Base-by-base conservation (phyloP, 2,888 invertebrate genomes). In the Lycophotia porphyrea region DNA sequence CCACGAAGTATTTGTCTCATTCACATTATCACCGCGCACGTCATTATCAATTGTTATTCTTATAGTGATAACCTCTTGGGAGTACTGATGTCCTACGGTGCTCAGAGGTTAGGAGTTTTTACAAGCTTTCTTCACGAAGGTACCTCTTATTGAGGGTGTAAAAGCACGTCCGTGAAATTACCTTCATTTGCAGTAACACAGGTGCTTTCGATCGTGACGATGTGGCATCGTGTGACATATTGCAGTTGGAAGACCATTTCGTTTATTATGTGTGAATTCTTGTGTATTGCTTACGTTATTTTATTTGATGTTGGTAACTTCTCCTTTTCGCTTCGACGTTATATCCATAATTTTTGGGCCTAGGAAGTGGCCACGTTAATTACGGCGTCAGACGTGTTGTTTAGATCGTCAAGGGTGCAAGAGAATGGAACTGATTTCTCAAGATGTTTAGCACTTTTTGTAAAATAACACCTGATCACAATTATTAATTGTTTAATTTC, bases 1-100 rank as follows among this genome's bases (percentile, higher is more conserved):
- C 91, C n/a, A 31, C 15, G 1, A 47, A n/a, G 39, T 67, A 49
- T 71, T 76, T 78, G 74, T 63, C n/a, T 63, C n/a, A 34, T 9
- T 77, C 47, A 74, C 47, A 39, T 52, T 88, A 88, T 89, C 89
- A 49, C 34, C 36, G n/a, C 63, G 27, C 42, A 49, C 65, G 68
- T 49, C 64, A 74, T 74, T 89, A 88, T 89, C 82, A 69, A 63
- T 82, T 87, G 74, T 84, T 86, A 52, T 86, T 81, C n/a, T 78
- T 84, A 77, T 63, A 18, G 61, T 55, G 63, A 88, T 88, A 88
- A 88, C 86, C 85, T 84, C 70, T 81, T 47, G 71, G 7, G 39
- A 70, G 63, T 49, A 49, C 13, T 76, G 60, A 72, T 78, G 67
- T 74, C 68, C 66, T 65, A 49, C 34, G 55, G 47, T 68, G 18